Evolutionary conservation across 2,797 vertebrate species (phyloP).

Genomic region (Enteromius paludinosus): DNA sequence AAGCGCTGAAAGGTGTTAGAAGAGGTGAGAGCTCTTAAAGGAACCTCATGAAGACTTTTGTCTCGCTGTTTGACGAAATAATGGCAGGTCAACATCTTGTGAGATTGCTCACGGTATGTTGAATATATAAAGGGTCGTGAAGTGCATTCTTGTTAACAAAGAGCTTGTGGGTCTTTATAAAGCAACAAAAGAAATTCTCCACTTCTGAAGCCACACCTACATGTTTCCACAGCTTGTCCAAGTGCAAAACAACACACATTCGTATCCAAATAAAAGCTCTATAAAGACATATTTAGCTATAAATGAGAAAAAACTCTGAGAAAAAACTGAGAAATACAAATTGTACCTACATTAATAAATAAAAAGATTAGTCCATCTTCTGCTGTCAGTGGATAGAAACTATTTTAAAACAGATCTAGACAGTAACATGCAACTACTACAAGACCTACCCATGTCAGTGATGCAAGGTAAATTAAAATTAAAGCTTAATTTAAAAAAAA

Average conservation of each 20-base stretch:
- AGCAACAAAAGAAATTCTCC: neutral
- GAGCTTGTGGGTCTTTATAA: neutral
- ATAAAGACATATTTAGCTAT: neutral
- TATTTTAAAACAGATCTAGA: neutral
- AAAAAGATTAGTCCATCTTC: neutral
- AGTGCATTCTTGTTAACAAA: neutral
- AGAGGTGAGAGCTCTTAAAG: conserved; percentile 28
- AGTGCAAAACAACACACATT: neutral
- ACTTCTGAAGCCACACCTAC: neutral
- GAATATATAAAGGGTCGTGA: neutral
- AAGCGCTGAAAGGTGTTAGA: conserved; percentile 28
- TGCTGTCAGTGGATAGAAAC: neutral
- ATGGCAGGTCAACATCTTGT: conserved; percentile 25
- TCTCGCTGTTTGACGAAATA: neutral
- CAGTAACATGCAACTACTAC: neutral
- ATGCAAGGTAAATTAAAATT: neutral
- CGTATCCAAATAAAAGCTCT: neutral
- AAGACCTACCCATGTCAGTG: neutral
- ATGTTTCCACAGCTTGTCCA: neutral
- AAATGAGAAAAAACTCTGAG: neutral
- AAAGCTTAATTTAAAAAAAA: neutral
- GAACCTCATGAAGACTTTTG: neutral
- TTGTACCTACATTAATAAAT: neutral
- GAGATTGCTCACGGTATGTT: neutral
- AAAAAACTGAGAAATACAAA: neutral